phyloP scores from a whole-genome alignment of 2,888 invertebrate species.

The Eudasyphora cyanicolor region DNA sequence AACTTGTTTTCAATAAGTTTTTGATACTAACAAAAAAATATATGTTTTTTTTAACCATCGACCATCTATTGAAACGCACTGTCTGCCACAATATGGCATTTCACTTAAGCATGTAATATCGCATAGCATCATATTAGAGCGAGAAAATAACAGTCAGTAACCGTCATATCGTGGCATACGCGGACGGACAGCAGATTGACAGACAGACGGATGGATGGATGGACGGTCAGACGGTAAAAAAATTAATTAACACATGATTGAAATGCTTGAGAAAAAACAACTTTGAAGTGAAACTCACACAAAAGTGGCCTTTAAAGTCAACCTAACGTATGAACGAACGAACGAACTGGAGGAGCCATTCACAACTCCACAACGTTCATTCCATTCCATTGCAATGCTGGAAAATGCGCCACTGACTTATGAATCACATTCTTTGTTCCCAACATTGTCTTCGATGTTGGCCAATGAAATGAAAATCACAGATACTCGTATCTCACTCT shows the following conservation, averaged over 20 bases:
- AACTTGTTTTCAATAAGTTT: too few relatives aligned
- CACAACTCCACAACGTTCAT: neutral
- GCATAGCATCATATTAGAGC: slow-evolving; percentile 24
- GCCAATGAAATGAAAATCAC: neutral
- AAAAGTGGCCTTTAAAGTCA: slow-evolving; percentile 13
- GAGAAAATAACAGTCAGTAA: slow-evolving; percentile 14
- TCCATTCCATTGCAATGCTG: neutral
- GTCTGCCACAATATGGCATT: neutral
- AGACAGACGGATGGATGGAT: neutral
- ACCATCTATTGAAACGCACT: neutral
- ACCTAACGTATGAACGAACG: too few relatives aligned
- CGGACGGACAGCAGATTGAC: too few relatives aligned
- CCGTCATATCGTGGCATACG: neutral
- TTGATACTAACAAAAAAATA: too few relatives aligned
- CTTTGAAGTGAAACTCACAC: slow-evolving; percentile 19
- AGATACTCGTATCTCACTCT: too few relatives aligned
- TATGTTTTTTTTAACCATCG: neutral
- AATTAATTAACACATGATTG: slow-evolving; percentile 48
- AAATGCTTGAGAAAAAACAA: slow-evolving; percentile 22
- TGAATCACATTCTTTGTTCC: slow-evolving; percentile 55
- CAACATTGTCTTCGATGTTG: neutral
- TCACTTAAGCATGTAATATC: neutral
- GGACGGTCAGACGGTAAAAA: neutral
- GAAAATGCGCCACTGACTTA: neutral
- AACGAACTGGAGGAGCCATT: too few relatives aligned